Conservation (phyloP, 2,888 invertebrate genomes). For the Smittia aterrima region DNA sequence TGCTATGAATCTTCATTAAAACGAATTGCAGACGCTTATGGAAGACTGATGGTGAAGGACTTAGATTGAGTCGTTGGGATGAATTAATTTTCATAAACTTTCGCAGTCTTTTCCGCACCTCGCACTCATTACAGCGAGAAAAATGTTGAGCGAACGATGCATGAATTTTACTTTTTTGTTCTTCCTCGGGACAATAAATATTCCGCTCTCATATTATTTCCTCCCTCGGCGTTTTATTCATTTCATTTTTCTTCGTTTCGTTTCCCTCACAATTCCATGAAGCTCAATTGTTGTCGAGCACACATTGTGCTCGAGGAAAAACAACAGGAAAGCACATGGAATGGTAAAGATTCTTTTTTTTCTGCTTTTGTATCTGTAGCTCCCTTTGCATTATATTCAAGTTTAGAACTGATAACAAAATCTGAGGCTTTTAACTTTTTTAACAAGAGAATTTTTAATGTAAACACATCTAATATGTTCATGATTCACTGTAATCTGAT, state of each 20-base stretch:
- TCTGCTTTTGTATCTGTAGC: too few relatives aligned
- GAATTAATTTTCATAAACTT: slow-evolving; percentile 25
- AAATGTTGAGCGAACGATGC: background rate
- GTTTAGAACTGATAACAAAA: background rate
- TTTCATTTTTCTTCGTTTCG: background rate
- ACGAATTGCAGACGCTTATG: background rate
- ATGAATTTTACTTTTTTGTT: slow-evolving; percentile 7
- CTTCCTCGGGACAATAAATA: slow-evolving; percentile 12
- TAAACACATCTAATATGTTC: slow-evolving; percentile 17
- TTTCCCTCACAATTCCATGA: background rate
- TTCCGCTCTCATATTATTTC: slow-evolving; percentile 9
- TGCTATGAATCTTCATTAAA: slow-evolving; percentile 11
- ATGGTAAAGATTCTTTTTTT: too few relatives aligned
- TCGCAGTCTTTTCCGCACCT: background rate
- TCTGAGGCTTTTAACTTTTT: background rate
- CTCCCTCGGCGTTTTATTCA: background rate
- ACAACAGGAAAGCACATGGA: background rate
- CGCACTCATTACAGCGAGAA: slow-evolving; percentile 8
- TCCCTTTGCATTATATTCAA: background rate
- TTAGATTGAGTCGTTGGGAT: background rate
- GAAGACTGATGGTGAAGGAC: background rate
- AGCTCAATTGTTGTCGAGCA: background rate
- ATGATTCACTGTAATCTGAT: slow-evolving; percentile 12
- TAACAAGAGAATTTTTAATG: slow-evolving; percentile 10
- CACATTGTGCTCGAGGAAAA: background rate